Conservation (phyloP, 1,140 invertebrate genomes). For the Trachelipus rathkii region DNA sequence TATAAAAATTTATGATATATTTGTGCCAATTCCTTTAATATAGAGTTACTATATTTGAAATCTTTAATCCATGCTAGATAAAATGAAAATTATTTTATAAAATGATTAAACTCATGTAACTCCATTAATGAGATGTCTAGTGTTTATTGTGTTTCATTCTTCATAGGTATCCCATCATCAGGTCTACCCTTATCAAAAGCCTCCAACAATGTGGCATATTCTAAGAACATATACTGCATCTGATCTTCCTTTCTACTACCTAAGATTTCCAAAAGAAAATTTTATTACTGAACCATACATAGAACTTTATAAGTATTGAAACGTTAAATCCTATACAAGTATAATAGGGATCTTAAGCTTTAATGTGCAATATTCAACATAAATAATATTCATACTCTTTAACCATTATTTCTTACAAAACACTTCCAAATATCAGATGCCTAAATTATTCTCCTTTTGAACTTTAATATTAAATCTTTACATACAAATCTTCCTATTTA, state of each 20-base stretch:
- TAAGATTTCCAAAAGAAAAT: slow-evolving; percentile 27
- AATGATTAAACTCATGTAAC: slow-evolving; percentile 55
- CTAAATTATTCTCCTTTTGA: too few relatives aligned
- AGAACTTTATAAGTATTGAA: neutral
- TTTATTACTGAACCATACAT: neutral
- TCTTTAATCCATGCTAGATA: neutral
- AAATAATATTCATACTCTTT: too few relatives aligned
- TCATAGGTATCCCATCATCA: slow-evolving; percentile 83
- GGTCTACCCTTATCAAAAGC: slow-evolving; percentile 97
- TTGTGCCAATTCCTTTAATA: too few relatives aligned
- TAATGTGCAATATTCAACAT: too few relatives aligned
- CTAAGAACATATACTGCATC: slow-evolving; percentile 88
- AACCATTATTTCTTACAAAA: too few relatives aligned
- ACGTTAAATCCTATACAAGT: too few relatives aligned
- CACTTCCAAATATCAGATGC: too few relatives aligned
- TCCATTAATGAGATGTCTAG: slow-evolving; percentile 78
- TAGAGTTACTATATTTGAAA: too few relatives aligned
- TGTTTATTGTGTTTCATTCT: slow-evolving; percentile 74
- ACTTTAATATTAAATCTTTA: too few relatives aligned
- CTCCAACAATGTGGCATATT: slow-evolving; percentile 93
- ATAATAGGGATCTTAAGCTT: too few relatives aligned
- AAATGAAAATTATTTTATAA: neutral
- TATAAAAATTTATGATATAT: too few relatives aligned
- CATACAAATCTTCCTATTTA: too few relatives aligned
- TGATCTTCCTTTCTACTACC: slow-evolving; percentile 68